Conservation (phyloP, 2,888 invertebrate genomes). For the Macrophya alboannulata region DNA sequence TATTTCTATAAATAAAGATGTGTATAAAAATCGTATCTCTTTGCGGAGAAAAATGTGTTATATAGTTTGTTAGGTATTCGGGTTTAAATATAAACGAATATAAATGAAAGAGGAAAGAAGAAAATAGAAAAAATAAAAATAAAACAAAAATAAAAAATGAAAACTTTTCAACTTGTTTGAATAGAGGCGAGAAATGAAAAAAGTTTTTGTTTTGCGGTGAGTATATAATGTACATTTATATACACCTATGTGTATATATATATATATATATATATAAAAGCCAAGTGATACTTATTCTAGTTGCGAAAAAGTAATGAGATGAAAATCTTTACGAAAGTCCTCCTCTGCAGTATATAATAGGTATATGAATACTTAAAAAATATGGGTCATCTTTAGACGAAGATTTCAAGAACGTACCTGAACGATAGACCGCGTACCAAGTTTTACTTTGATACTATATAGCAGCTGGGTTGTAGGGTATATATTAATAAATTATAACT, state of each 20-base stretch:
- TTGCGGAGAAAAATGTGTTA: too few relatives aligned
- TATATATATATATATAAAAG: background rate
- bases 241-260: background rate
- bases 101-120: too few relatives aligned
- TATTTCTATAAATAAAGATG: too few relatives aligned
- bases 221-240: background rate
- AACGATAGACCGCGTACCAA: background rate
- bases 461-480: background rate
- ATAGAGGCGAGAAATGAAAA: background rate
- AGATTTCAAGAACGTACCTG: slow-evolving; percentile 9
- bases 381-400: slow-evolving; percentile 24
- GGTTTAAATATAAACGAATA: too few relatives aligned
- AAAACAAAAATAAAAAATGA: background rate
- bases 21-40: too few relatives aligned
- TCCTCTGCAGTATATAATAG: background rate
- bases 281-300: slow-evolving; percentile 4
- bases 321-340: slow-evolving; percentile 36
- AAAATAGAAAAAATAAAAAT: background rate
- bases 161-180: background rate
- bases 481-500: background rate
- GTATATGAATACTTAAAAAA: background rate
- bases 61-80: too few relatives aligned
- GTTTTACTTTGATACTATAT: background rate
- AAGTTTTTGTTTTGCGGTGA: background rate
- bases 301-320: slow-evolving; percentile 9